phyloP scores from a whole-genome alignment of 1,140 invertebrate species.

The Hesperophylax magnus region DNA sequence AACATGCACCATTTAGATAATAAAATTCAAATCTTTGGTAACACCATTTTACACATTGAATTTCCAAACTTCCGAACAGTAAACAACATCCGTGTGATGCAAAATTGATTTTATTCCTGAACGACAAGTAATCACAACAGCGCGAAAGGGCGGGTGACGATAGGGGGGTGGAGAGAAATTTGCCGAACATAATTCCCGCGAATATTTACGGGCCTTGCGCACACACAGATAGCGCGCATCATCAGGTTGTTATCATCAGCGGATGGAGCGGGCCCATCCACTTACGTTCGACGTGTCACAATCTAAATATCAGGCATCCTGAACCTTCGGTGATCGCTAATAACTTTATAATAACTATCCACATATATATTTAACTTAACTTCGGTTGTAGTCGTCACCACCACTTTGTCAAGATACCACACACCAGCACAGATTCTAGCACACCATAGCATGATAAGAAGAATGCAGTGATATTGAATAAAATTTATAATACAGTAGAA shows the following conservation, averaged over 20 bases:
- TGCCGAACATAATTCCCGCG: conserved; percentile 5
- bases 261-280: neutral
- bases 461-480: too few species aligned
- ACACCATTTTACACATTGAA: too few species aligned
- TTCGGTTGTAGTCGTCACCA: too few species aligned
- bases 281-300: conserved; percentile 9
- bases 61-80: too few species aligned
- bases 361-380: too few species aligned
- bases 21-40: too few species aligned
- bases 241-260: conserved; percentile 17
- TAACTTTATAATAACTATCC: too few species aligned
- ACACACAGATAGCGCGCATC: conserved; percentile 9
- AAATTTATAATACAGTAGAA: too few species aligned
- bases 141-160: neutral
- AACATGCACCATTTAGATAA: too few species aligned
- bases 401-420: too few species aligned
- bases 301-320: neutral
- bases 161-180: neutral
- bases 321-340: neutral
- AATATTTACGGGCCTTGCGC: conserved; percentile 29
- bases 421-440: too few species aligned
- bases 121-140: neutral
- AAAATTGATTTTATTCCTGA: conserved; percentile 22
- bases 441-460: too few species aligned
- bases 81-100: neutral